Evolutionary conservation across 2,888 invertebrate genomes (phyloP).

Genomic region (Alviniconcha strummeri): DNA sequence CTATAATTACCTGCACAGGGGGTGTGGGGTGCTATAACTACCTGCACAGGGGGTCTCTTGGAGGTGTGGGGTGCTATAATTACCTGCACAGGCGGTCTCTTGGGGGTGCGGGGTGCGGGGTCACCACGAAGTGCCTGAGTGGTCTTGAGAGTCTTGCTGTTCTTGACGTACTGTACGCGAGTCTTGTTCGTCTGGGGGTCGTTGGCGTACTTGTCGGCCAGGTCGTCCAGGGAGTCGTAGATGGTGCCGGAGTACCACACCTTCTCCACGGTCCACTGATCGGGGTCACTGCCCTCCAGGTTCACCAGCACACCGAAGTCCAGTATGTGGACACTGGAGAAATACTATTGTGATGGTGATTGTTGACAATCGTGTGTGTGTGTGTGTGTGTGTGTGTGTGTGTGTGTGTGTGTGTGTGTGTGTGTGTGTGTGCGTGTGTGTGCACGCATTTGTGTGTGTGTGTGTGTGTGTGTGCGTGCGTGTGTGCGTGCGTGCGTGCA

Average conservation of each 20-base stretch:
- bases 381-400: no score
- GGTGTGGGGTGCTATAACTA: no score
- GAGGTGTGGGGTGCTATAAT: no score
- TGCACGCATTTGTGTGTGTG: no score
- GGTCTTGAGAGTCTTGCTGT: conserved; percentile 36
- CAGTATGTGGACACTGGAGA: conserved; percentile 48
- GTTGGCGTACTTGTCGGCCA: conserved; percentile 44
- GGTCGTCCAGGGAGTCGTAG: conserved; percentile 46
- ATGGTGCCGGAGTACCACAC: conserved; percentile 52
- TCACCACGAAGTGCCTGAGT: conserved; percentile 43
- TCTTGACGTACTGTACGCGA: background rate
- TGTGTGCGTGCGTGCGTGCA: background rate
- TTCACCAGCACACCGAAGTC: conserved; percentile 58
- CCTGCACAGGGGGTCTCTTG: no score
- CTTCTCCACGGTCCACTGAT: conserved; percentile 46
- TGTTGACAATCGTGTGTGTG: no score
- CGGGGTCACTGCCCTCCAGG: conserved; percentile 49
- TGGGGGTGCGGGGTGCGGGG: conserved; percentile 28
- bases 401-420: no score
- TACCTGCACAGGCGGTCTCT: no score
- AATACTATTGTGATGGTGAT: no score
- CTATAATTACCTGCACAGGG: no score
- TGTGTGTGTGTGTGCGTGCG: background rate
- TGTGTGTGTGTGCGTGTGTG: no score
- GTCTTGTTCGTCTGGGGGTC: conserved; percentile 29